Base-by-base conservation (phyloP, 2,888 invertebrate genomes). In the Polydrusus pterygomalis region DNA sequence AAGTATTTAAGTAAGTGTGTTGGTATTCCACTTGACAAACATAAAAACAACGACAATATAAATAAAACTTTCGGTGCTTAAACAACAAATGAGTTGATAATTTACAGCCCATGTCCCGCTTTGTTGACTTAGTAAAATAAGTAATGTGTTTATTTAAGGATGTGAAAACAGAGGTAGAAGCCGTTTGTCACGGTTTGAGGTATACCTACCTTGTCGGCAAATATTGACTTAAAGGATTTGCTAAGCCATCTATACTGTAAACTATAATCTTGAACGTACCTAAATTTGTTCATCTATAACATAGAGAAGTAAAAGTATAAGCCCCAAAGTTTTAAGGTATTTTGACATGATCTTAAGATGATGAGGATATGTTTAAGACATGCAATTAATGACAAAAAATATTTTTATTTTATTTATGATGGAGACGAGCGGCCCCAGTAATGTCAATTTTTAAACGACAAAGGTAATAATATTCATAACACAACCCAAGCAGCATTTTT, bases 41-140 rank as follows among this genome's bases (percentile, higher is more conserved):
- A 74, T 1, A 63, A 25, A 40, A 65, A 47, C 20, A 8, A 58
- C 51, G 51, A 71, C 34, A 43, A 9, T 56, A 62, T 34, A 65
- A 72, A 72, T 65, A 64, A 40, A 45, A 65, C 17, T 56, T 43
- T 25, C 56, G 40, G 58, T 40, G 47, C 58, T 64, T 58, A 70
- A 70, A 70, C 65, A 65, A 71, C 43, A 71, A 75, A 75, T 68
- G 67, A 76, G 68, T 77, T 73, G 74, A 70, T 78, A 80, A 79
- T 79, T 80, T 79, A 80, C 78, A 77, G 70, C 56, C 60, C 45
- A 70, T 20, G 64, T 68, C 64, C 71, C 74, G 73, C 62, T 78
- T 70, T 83, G 81, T 83, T 83, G 82, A 78, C 75, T 80, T 81
- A 82, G 83, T 82, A 80, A 84, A 84, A 82, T 83, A 80, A 83